Evolutionary conservation across 2,113 vertebrate genomes (phyloP).

Genomic region (Marmota monax): DNA sequence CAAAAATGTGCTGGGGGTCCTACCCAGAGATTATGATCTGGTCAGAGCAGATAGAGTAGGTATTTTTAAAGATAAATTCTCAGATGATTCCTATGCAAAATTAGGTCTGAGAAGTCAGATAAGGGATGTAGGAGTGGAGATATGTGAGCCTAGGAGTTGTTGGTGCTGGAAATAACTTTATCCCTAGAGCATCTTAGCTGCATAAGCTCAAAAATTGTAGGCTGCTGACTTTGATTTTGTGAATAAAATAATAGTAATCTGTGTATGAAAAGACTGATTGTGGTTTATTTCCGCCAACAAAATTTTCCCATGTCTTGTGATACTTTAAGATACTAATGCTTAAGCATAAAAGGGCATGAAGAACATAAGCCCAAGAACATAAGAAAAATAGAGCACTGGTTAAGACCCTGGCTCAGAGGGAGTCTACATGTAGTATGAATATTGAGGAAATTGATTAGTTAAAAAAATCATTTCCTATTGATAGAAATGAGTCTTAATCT

Average conservation of each 20-base stretch:
- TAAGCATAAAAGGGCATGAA: background rate
- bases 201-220: background rate
- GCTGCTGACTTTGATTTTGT: background rate
- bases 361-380: background rate
- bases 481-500: background rate
- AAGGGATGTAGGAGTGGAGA: background rate
- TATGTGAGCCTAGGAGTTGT: background rate
- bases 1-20: background rate
- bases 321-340: background rate
- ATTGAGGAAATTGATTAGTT: background rate
- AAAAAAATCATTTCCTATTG: background rate
- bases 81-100: background rate
- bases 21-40: background rate
- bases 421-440: accelerated
- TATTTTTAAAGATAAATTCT: background rate
- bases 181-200: background rate
- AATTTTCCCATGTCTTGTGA: background rate
- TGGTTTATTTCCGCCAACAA: background rate
- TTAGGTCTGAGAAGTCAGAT: background rate
- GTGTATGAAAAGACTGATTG: background rate
- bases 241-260: background rate
- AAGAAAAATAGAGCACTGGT: background rate
- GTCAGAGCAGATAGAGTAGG: background rate
- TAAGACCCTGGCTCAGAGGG: background rate
- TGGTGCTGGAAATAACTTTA: no score